Evolutionary conservation across 2,888 invertebrate genomes (phyloP).

Genomic region (Drosophila gaucha): DNA sequence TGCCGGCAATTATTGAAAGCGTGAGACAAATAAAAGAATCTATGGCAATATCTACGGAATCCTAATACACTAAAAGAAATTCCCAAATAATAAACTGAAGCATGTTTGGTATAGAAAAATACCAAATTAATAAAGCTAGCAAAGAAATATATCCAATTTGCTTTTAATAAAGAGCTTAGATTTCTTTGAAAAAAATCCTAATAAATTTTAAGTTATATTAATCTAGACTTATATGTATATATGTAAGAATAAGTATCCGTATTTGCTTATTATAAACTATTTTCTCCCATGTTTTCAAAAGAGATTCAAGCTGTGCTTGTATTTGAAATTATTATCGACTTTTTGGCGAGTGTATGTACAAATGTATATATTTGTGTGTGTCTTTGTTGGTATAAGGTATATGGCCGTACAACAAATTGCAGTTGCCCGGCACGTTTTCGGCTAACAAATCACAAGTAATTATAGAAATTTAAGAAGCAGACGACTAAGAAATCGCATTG

Average conservation of each 20-base stretch:
- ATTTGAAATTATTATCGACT: not conserved
- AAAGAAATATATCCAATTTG: too few species aligned
- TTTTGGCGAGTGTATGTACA: constrained; percentile 23
- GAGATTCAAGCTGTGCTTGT: not conserved
- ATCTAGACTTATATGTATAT: too few species aligned
- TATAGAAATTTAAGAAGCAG: constrained; percentile 80
- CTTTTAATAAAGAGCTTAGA: too few species aligned
- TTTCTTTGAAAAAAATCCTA: too few species aligned
- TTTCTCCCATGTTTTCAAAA: not conserved
- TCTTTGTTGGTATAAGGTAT: constrained; percentile 29
- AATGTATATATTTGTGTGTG: constrained; percentile 17
- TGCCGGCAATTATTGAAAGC: constrained; percentile 78
- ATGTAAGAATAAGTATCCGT: too few species aligned
- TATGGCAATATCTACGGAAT: constrained; percentile 57
- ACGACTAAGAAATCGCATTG: constrained; percentile 43
- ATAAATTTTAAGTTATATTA: too few species aligned
- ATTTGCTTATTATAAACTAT: too few species aligned
- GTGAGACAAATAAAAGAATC: constrained; percentile 80
- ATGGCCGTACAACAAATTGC: constrained; percentile 70
- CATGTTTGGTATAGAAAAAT: too few species aligned
- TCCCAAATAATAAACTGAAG: not conserved
- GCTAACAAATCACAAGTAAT: constrained; percentile 80
- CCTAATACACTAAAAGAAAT: constrained; percentile 13
- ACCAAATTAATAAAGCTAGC: too few species aligned
- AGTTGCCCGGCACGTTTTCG: constrained; percentile 75